phyloP scores from a whole-genome alignment of 2,113 vertebrate species.

The Camarhynchus parvulus region DNA sequence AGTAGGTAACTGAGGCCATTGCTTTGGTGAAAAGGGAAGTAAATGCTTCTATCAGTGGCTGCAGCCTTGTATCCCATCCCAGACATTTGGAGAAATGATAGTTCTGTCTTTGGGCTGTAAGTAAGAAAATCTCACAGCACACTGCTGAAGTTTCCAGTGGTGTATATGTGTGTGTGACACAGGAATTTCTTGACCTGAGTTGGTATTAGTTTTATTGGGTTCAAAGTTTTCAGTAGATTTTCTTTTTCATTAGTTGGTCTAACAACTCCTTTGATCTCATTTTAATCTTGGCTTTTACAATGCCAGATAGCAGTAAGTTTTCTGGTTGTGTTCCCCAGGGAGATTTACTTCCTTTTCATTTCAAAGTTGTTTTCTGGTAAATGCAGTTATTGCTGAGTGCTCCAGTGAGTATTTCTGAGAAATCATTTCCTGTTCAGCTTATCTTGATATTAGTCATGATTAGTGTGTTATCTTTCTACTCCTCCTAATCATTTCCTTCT shows the following conservation, averaged over 20 bases:
- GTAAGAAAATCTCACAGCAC: neutral
- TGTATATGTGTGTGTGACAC: neutral
- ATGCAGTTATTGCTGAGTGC: neutral
- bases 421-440: constrained; percentile 24
- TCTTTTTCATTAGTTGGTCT: neutral
- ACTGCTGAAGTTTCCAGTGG: neutral
- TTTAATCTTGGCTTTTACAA: neutral
- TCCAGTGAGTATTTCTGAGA: neutral
- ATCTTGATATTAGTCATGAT: constrained; percentile 35
- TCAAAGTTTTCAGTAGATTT: neutral
- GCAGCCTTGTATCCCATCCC: neutral
- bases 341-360: neutral
- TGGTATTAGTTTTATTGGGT: neutral
- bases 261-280: neutral
- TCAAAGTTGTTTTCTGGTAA: neutral
- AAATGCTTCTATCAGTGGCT: neutral
- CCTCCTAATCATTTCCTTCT: constrained; percentile 10
- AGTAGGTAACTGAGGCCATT: neutral
- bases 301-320: neutral
- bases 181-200: neutral
- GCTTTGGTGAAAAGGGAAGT: neutral
- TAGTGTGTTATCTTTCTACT: neutral
- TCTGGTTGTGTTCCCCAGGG: neutral
- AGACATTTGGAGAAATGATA: neutral
- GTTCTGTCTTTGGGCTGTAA: neutral